Base-by-base conservation (phyloP, 2,888 invertebrate species). In the Perithous albicinctus region DNA sequence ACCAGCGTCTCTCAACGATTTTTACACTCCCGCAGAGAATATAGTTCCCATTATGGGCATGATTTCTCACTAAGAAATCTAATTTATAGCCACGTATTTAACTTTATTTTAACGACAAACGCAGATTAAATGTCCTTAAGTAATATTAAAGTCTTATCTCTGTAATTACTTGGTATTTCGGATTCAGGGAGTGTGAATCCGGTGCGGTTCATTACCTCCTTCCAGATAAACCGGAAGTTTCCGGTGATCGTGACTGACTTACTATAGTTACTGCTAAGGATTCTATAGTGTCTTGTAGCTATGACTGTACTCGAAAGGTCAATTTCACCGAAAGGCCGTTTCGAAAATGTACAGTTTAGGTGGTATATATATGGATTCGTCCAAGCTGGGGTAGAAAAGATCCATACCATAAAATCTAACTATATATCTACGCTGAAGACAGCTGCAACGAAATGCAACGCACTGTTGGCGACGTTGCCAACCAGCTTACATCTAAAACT, bases 41-140 rank as follows among this genome's bases (percentile, higher is more conserved):
- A 63, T 81, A 81, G 81, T 81, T 64, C 81, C 67, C 38, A 29
- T 64, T 74, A 32, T 67, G 18, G 56, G 69, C 38, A 56, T 18
- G 59, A 74, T 74, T 7, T 59, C 20, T 20, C 41, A 10, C 10
- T 12, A 18, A 59, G 18, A 72, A 59, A 10, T n/a, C 8, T 29
- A 32, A 43, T 43, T 70, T 29, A 46, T 29, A 10, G 15, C 5
- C 10, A n/a, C 26, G 20, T 2, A 4, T 20, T 5, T 26, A 15
- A 29, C 3, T 23, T 41, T n/a, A 26, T 38, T 18, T 18, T 18
- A n/a, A 35, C 26, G 12, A 46, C 23, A 15, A 56, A 38, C 20
- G 29, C 12, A 46, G 54, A 56, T 69, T n/a, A 67, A 67, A 81
- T 46, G 63, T 15, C 66, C 59, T 51, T 59, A 61, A 12, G 32